Conservation (phyloP, 2,113 vertebrate species). For the Petaurus breviceps region DNA sequence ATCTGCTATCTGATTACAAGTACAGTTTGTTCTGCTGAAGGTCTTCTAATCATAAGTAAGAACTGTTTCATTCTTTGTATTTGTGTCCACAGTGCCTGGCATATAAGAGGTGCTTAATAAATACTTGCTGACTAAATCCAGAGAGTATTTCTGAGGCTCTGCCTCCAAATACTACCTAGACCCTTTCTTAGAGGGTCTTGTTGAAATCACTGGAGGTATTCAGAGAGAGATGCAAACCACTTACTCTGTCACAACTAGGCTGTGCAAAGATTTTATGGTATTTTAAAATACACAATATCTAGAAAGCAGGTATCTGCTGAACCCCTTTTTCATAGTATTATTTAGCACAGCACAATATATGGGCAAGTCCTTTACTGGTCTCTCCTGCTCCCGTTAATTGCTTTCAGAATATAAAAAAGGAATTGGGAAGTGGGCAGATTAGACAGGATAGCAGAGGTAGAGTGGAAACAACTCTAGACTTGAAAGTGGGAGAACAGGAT, state of each 20-base stretch:
- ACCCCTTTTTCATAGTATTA: not conserved
- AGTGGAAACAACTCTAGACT: not conserved
- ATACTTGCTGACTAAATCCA: not conserved
- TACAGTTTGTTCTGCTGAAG: not conserved
- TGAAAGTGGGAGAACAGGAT: slow-evolving; percentile 17
- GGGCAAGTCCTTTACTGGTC: not conserved
- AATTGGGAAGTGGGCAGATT: not conserved
- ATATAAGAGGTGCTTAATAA: not conserved
- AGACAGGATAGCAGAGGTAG: not conserved
- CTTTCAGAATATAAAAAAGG: not conserved
- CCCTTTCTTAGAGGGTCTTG: not conserved
- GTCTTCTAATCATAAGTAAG: not conserved
- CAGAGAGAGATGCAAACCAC: not conserved
- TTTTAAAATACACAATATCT: not conserved
- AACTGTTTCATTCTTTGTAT: not conserved
- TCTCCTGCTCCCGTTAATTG: not conserved
- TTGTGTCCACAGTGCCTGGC: not conserved
- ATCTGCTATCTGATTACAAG: not conserved
- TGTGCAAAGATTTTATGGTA: not conserved
- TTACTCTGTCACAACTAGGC: not conserved
- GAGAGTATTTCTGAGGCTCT: not conserved
- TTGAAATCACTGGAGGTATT: not conserved
- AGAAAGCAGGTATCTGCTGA: not conserved
- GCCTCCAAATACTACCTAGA: not conserved
- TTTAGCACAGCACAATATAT: not conserved